Conservation (phyloP, 2,797 vertebrate genomes). For the Semaprochilodus insignis region DNA sequence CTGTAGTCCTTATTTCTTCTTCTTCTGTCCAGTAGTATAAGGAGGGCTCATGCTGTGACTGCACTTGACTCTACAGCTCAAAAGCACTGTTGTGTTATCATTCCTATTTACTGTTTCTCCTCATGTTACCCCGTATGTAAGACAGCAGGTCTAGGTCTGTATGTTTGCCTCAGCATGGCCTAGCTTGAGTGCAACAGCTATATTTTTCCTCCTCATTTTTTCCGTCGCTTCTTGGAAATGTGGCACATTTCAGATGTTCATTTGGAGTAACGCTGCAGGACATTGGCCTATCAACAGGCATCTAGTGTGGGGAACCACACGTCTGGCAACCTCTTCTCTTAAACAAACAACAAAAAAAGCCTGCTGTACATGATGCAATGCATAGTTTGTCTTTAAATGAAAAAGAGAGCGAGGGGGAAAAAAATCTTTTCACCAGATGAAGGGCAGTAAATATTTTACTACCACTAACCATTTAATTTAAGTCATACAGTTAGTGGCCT, state of each 20-base stretch:
- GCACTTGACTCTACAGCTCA: background rate
- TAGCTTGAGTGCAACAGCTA: slow-evolving; percentile 82
- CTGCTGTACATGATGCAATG: slow-evolving; percentile 77
- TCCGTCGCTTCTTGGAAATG: slow-evolving; percentile 74
- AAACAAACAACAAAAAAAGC: slow-evolving; percentile 87
- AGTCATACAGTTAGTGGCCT: slow-evolving; percentile 59
- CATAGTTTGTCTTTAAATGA: slow-evolving; percentile 70
- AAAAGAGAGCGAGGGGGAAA: slow-evolving; percentile 59
- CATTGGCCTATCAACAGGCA: slow-evolving; percentile 83
- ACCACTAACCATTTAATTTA: slow-evolving; percentile 64
- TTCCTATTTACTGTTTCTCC: background rate
- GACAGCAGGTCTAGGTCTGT: background rate
- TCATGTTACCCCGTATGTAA: background rate
- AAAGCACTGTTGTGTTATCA: background rate
- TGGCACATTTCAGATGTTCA: slow-evolving; percentile 85
- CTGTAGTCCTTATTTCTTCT: background rate
- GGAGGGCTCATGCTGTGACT: background rate
- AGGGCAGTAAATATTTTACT: slow-evolving; percentile 75
- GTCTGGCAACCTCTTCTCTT: slow-evolving; percentile 84
- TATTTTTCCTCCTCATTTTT: slow-evolving; percentile 62
- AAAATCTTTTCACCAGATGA: slow-evolving; percentile 79
- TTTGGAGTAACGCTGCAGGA: slow-evolving; percentile 79
- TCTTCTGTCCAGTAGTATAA: background rate
- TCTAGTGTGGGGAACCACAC: slow-evolving; percentile 81
- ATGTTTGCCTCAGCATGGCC: slow-evolving; percentile 31